A percentile compares a stretch with the other conserved stretches of the same genome.
Conservation (phyloP, 2,888 invertebrate species). For the Neria commutata region DNA sequence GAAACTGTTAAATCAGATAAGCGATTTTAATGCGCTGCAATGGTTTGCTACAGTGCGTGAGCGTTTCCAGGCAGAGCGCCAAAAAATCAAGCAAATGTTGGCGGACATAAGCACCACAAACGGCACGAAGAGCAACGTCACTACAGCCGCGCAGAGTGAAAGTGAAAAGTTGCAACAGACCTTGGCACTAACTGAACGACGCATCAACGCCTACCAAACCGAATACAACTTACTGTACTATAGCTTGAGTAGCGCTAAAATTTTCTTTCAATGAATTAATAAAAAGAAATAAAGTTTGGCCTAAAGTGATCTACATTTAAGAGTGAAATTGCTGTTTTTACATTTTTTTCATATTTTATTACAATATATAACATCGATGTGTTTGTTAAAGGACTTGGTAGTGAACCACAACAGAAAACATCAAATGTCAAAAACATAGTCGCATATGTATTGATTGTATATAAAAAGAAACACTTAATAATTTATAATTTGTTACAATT, state of each 20-base stretch:
- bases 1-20: slow-evolving; percentile 84
- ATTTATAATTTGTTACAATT: neutral
- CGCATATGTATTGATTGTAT: neutral
- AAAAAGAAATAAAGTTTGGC: neutral
- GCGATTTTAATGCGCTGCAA: slow-evolving; percentile 88
- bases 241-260: slow-evolving; percentile 90
- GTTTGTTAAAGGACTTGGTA: neutral
- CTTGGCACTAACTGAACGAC: slow-evolving; percentile 83
- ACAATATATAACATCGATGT: neutral
- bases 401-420: neutral
- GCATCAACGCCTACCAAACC: slow-evolving; percentile 77
- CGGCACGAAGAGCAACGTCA: slow-evolving; percentile 56
- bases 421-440: neutral
- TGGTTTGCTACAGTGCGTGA: slow-evolving; percentile 91
- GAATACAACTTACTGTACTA: slow-evolving; percentile 92
- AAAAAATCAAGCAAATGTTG: slow-evolving; percentile 62
- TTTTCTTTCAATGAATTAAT: slow-evolving; percentile 78
- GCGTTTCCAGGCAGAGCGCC: slow-evolving; percentile 73
- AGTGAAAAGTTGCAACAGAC: slow-evolving; percentile 91
- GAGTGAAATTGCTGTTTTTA: neutral
- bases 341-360: neutral
- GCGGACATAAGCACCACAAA: slow-evolving; percentile 73
- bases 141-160: slow-evolving; percentile 34
- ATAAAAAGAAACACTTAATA: neutral
- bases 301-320: too few species aligned